Percentiles rank a stretch among this genome's conserved stretches.
phyloP scores from a whole-genome alignment of 2,888 invertebrate species.

The Epicampocera succincta region DNA sequence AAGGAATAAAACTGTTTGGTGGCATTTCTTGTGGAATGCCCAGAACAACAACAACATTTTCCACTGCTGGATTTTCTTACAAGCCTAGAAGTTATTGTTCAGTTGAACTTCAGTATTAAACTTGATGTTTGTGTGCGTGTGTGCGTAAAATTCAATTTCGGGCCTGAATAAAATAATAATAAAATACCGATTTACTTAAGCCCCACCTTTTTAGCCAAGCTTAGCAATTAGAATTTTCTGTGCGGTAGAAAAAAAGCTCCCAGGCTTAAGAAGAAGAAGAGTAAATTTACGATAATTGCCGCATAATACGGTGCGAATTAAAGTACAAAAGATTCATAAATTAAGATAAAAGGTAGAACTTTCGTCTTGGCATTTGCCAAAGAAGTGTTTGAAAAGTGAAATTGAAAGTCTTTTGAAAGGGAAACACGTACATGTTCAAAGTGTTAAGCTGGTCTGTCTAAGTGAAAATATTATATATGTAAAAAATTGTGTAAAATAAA shows the following conservation, averaged over 20 bases:
- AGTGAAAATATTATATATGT: not conserved
- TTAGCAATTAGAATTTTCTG: conserved; percentile 24
- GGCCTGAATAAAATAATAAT: conserved; percentile 67
- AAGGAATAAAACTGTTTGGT: conserved; percentile 35
- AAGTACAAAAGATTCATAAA: conserved; percentile 22
- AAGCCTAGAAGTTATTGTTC: not conserved
- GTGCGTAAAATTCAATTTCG: conserved; percentile 50
- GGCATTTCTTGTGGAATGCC: conserved; percentile 41
- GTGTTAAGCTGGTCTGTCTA: not conserved
- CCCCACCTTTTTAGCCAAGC: conserved; percentile 37
- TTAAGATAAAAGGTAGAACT: conserved; percentile 35
- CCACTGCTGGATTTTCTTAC: not conserved
- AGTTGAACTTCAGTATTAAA: not conserved
- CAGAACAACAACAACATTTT: conserved; percentile 6
- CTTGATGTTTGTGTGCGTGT: conserved; percentile 13
- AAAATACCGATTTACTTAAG: conserved; percentile 65
- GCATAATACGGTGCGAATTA: conserved; percentile 10
- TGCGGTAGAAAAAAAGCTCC: conserved; percentile 38
- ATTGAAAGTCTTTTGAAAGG: not conserved
- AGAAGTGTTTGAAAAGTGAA: conserved; percentile 2
- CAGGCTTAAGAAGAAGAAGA: conserved; percentile 39
- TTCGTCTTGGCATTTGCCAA: not conserved
- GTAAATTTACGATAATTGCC: conserved; percentile 56
- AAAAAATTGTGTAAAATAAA: not conserved
- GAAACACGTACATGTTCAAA: not conserved